Evolutionary conservation across 2,797 vertebrate genomes (phyloP), one percentile per base, ranked within the genome.

Genomic region (Triplophysa yarkandensis): DNA sequence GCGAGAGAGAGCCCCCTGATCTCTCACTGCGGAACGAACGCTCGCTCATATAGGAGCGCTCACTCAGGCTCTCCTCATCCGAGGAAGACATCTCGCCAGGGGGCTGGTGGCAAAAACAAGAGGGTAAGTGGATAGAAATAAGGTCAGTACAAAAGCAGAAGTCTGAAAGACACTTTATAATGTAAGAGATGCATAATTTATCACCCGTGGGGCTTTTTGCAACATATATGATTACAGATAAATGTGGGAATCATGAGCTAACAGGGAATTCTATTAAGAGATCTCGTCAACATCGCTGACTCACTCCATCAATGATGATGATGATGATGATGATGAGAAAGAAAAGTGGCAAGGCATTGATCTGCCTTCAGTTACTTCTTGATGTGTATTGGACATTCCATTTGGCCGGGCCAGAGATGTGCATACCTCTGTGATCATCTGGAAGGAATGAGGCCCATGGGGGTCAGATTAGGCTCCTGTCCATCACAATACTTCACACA

Each of bases 31-130:
- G 94, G 77, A 95, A 95, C 0, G 96, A 97, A n/a, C 93, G 88
- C 88, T 98, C 97, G 0, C 96, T 98, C 82, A 94, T 88, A 80
- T 93, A 97, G 0, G 96, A 97, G 17, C 95, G 90, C 86, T 98
- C 96, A n/a, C 96, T 98, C 76, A 98, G 93, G 66, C 95, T 98
- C 81, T 99, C 97, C 82, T 98, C 96, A 0, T 98, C 96, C 0
- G 97, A 98, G 62, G 96, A 98, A 88, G 97, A 97, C 97, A 99
- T 99, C 76, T 86, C 82, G 77, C 80, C 76, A 68, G 8, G 78
- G 36, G 41, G 80, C 89, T 89, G 83, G 68, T 23, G n/a, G 54
- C 50, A 77, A 16, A 46, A 48, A 28, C 43, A 43, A n/a, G 14
- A 34, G 61, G 58, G 28, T 48, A 74, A 23, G 43, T 32, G 28